These are phyloP conservation scores for Venusia cambrica DNA, from an alignment of 2,888 invertebrate species.

Conservation along the genomic window DNA sequence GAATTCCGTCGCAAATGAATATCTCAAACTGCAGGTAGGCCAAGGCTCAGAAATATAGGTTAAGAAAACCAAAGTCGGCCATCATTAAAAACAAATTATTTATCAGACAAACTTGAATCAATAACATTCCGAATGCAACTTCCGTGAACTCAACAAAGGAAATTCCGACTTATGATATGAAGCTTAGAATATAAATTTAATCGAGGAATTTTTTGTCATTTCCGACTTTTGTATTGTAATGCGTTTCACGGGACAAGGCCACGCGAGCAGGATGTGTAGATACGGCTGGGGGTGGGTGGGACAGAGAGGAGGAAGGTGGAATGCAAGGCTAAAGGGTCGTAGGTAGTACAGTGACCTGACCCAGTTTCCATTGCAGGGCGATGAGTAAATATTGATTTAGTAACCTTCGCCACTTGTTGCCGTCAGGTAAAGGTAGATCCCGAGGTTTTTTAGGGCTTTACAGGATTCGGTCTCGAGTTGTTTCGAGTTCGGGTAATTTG, in stretches of 20 bases:
- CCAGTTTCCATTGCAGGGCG: conserved; percentile 68
- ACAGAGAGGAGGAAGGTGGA: conserved; percentile 48
- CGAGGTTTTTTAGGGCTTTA: conserved; percentile 20
- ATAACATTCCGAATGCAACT: conserved; percentile 53
- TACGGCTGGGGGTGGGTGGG: conserved; percentile 30
- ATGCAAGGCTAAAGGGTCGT: conserved; percentile 73
- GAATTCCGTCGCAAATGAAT: conserved; percentile 27
- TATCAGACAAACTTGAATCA: conserved; percentile 50
- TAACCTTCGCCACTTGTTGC: conserved; percentile 68
- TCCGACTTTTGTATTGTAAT: conserved; percentile 71
- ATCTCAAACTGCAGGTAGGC: conserved; percentile 35
- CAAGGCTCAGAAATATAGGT: conserved; percentile 59
- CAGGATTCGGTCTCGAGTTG: conserved; percentile 27
- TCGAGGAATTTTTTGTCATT: conserved; percentile 50
- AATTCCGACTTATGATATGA: conserved; percentile 36
- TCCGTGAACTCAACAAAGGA: conserved; percentile 28
- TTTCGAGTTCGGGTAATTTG: conserved; percentile 27
- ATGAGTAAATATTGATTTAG: conserved; percentile 75
- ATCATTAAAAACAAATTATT: conserved; percentile 65
- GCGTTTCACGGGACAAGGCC: conserved; percentile 62
- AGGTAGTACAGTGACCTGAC: conserved; percentile 76
- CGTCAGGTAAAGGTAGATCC: conserved; percentile 33
- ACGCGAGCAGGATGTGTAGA: conserved; percentile 47
- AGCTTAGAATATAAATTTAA: conserved; percentile 55
- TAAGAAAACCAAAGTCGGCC: conserved; percentile 46